phyloP scores from a whole-genome alignment of 2,113 vertebrate species.

The Tetrao urogallus region DNA sequence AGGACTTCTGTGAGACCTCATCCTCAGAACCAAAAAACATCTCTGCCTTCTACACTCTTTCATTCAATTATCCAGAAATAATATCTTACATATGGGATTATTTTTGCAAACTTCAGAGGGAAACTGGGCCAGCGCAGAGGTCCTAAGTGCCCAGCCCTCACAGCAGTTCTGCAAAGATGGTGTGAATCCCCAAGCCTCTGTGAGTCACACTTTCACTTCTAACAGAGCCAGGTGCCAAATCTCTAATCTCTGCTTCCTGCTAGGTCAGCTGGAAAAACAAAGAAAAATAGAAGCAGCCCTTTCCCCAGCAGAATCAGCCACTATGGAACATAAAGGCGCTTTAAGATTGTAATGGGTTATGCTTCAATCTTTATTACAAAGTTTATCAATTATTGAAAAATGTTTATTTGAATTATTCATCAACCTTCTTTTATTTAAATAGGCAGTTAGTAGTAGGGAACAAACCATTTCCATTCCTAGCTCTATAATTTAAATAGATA shows the following conservation, averaged over 20 bases:
- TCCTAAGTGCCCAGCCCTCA: accelerated
- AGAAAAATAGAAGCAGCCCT: neutral
- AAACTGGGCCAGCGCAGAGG: neutral
- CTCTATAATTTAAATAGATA: neutral
- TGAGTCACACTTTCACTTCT: neutral
- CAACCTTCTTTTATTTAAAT: conserved; percentile 24
- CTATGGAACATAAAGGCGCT: neutral
- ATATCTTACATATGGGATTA: accelerated
- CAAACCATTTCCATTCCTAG: neutral
- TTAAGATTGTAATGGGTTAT: neutral
- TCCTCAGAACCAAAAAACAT: neutral
- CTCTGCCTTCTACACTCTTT: neutral
- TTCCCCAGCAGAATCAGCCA: neutral
- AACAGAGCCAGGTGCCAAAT: neutral
- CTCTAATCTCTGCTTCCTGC: neutral
- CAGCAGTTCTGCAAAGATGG: neutral
- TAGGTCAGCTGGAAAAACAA: neutral
- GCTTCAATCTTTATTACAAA: neutral
- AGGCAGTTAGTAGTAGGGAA: neutral
- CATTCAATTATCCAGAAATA: neutral
- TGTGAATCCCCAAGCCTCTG: neutral
- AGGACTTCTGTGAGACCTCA: neutral
- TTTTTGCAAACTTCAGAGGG: neutral
- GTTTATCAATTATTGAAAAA: conserved; percentile 25
- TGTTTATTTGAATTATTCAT: conserved; percentile 37